These are phyloP conservation scores for Tokudaia muenninki DNA, from an alignment of 2,797 vertebrate genomes.

Conservation along the genomic window DNA sequence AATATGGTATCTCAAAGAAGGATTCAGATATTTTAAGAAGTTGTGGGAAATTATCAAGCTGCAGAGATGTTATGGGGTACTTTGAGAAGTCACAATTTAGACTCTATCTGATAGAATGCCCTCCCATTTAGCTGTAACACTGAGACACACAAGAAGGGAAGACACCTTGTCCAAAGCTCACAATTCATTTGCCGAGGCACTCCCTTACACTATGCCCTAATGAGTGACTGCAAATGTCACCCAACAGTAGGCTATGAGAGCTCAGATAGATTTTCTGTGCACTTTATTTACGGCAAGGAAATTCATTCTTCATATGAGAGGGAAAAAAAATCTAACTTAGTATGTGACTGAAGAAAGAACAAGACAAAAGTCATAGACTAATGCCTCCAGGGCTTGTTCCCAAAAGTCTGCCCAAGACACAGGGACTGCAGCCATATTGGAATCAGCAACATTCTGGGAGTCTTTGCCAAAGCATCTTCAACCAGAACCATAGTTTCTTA, in stretches of 20 bases:
- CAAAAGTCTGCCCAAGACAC: slow-evolving; percentile 47
- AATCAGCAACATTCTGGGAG: slow-evolving; percentile 60
- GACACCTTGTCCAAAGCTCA: neutral
- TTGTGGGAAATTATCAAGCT: neutral
- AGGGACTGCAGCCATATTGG: slow-evolving; percentile 16
- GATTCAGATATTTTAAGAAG: neutral
- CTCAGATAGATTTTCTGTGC: neutral
- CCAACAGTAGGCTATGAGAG: neutral
- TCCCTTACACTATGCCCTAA: neutral
- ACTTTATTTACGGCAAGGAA: slow-evolving; percentile 1
- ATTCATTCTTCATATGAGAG: neutral
- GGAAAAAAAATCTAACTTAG: neutral
- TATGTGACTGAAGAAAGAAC: slow-evolving; percentile 22
- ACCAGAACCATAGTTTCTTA: slow-evolving; percentile 79
- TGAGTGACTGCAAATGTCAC: slow-evolving; percentile 5
- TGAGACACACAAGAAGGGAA: neutral
- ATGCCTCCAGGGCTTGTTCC: slow-evolving; percentile 61
- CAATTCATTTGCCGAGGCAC: neutral
- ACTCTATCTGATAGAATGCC: neutral
- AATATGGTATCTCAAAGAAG: slow-evolving; percentile 44
- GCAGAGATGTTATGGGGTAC: neutral
- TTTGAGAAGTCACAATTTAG: neutral
- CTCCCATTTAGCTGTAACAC: slow-evolving; percentile 3
- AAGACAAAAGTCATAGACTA: slow-evolving; percentile 56
- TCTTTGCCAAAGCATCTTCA: slow-evolving; percentile 58